A percentile compares a stretch with the other conserved stretches of the same genome.
Evolutionary conservation across 2,888 invertebrate genomes (phyloP).

Genomic region (Actias luna): DNA sequence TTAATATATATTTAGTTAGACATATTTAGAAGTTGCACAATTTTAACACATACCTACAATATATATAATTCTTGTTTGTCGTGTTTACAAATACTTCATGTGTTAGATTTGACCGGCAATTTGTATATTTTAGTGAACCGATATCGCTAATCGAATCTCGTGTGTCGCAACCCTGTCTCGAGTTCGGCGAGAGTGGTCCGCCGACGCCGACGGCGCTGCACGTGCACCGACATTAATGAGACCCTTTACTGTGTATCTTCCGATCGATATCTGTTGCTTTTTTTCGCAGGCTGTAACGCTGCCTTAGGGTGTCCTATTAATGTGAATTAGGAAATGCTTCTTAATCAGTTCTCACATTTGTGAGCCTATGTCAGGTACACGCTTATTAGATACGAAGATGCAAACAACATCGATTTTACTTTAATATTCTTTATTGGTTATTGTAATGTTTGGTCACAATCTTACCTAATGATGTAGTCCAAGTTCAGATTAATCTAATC

Average conservation of each 20-base stretch:
- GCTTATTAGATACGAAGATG: neutral
- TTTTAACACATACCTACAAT: neutral
- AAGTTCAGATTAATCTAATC: too few relatives aligned
- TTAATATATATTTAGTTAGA: too few relatives aligned
- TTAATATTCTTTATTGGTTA: neutral
- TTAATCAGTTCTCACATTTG: neutral
- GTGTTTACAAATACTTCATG: slow-evolving; percentile 16
- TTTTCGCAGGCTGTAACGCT: slow-evolving; percentile 1
- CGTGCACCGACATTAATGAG: slow-evolving; percentile 70
- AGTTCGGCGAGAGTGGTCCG: slow-evolving; percentile 33
- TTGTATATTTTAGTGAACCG: slow-evolving; percentile 18
- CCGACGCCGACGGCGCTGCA: slow-evolving; percentile 69
- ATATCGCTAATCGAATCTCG: slow-evolving; percentile 11
- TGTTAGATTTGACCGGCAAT: slow-evolving; percentile 21
- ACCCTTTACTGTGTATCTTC: slow-evolving; percentile 58
- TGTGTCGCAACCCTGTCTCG: slow-evolving; percentile 21
- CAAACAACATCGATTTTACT: neutral
- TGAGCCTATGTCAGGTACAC: neutral
- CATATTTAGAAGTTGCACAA: neutral
- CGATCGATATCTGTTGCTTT: slow-evolving; percentile 40
- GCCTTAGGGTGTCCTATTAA: slow-evolving; percentile 1
- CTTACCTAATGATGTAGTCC: too few relatives aligned
- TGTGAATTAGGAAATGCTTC: neutral
- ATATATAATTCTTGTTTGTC: slow-evolving; percentile 7
- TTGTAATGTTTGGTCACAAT: too few relatives aligned